Conservation (phyloP, 2,113 vertebrate genomes). For the Gavia stellata region DNA sequence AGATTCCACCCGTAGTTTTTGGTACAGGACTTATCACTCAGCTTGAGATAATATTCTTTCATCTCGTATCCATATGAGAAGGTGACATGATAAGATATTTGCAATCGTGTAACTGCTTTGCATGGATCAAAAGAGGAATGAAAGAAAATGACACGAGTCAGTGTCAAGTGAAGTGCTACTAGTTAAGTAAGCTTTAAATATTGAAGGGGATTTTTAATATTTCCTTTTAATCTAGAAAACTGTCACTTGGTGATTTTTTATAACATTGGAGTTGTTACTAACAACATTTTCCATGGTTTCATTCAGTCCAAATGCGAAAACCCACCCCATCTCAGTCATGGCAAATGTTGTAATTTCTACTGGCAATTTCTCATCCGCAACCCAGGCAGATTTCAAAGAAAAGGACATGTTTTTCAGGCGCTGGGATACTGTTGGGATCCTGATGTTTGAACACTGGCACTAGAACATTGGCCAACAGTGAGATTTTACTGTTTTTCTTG, state of each 20-base stretch:
- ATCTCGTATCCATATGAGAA: slow-evolving; percentile 69
- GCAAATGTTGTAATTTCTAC: slow-evolving; percentile 39
- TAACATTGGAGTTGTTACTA: slow-evolving; percentile 54
- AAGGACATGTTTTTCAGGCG: slow-evolving; percentile 24
- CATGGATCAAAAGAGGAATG: slow-evolving; percentile 79
- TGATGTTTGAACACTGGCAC: slow-evolving; percentile 53
- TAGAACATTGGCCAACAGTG: slow-evolving; percentile 15
- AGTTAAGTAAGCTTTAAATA: slow-evolving; percentile 82
- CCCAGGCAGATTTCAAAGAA: slow-evolving; percentile 38
- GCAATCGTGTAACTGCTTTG: slow-evolving; percentile 75
- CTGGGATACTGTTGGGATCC: slow-evolving; percentile 8
- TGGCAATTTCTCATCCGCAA: slow-evolving; percentile 28
- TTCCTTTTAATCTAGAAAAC: slow-evolving; percentile 81
- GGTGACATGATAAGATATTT: slow-evolving; percentile 76
- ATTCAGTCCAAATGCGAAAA: slow-evolving; percentile 43
- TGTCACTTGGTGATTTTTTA: slow-evolving; percentile 68
- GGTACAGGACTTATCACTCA: slow-evolving; percentile 54
- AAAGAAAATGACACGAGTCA: slow-evolving; percentile 75
- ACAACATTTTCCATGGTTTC: slow-evolving; percentile 69
- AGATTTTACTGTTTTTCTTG: slow-evolving; percentile 41
- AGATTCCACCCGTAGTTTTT: slow-evolving; percentile 54
- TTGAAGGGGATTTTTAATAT: slow-evolving; percentile 81
- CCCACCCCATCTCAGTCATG: slow-evolving; percentile 35
- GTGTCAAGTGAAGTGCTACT: slow-evolving; percentile 73
- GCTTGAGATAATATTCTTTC: slow-evolving; percentile 71